Conservation (phyloP, 1,140 invertebrate genomes). For the Caenorhabditis latens region DNA sequence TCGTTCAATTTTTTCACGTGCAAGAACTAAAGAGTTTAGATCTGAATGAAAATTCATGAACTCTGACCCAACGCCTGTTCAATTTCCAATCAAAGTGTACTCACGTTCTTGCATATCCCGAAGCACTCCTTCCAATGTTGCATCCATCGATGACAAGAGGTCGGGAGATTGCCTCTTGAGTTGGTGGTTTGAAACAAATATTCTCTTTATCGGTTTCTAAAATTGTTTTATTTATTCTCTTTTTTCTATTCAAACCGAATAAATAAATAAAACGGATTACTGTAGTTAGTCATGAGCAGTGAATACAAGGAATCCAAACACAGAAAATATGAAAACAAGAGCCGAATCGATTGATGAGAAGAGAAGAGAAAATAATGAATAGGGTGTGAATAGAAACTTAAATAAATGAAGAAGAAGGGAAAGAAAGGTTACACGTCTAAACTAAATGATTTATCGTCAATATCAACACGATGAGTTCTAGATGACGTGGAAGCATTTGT, state of each 20-base stretch:
- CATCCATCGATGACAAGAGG: constrained; percentile 66
- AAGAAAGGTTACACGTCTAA: constrained; percentile 29
- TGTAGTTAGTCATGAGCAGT: constrained; percentile 32
- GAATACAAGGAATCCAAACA: constrained; percentile 27
- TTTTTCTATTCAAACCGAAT: not conserved
- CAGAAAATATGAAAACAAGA: not conserved
- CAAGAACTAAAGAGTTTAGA: too few species aligned
- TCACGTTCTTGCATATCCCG: constrained; percentile 57
- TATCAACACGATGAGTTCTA: constrained; percentile 18
- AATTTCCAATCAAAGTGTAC: not conserved
- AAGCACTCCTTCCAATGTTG: constrained; percentile 64
- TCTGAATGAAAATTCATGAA: too few species aligned
- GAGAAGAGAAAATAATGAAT: not conserved
- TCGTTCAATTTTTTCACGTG: too few species aligned
- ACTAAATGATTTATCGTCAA: constrained; percentile 48
- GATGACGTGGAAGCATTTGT: constrained; percentile 47
- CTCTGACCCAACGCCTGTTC: too few species aligned
- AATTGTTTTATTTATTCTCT: not conserved
- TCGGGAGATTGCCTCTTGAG: constrained; percentile 45
- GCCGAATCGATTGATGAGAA: not conserved
- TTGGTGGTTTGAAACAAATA: constrained; percentile 48
- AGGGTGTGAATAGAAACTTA: not conserved
- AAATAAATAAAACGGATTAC: not conserved
- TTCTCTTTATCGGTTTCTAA: constrained; percentile 32
- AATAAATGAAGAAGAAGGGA: not conserved